A percentile compares a stretch with the other conserved stretches of the same genome.
Evolutionary conservation across 2,113 vertebrate species (phyloP).

Genomic region (Poeciliopsis retropinna): DNA sequence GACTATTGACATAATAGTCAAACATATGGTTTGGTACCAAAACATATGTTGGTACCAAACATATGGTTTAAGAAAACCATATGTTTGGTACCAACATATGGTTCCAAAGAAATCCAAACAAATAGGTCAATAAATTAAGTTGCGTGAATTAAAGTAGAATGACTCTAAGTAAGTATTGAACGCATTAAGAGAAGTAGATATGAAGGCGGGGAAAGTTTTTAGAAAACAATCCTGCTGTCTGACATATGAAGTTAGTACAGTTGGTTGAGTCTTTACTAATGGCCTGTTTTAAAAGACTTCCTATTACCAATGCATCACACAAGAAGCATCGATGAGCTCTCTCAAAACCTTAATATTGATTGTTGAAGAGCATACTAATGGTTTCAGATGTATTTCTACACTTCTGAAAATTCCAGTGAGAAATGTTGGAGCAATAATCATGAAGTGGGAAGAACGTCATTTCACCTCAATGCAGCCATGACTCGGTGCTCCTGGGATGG

Average conservation of each 20-base stretch:
- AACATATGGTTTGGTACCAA: too few relatives aligned
- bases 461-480: too few relatives aligned
- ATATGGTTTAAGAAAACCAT: too few relatives aligned
- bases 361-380: background rate
- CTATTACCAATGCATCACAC: background rate
- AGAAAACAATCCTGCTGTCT: background rate
- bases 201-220: background rate
- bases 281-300: background rate
- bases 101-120: background rate
- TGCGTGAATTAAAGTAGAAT: background rate
- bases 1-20: background rate
- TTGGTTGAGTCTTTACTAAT: background rate
- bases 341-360: background rate
- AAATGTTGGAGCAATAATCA: background rate
- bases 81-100: background rate
- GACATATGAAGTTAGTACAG: too few relatives aligned
- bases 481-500: too few relatives aligned
- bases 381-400: background rate
- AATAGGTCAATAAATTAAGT: background rate
- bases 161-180: background rate
- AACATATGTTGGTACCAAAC: background rate
- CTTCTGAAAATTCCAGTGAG: background rate
- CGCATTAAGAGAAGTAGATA: too few relatives aligned
- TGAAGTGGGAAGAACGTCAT: background rate
- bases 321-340: background rate